phyloP scores from a whole-genome alignment of 2,113 vertebrate genomes.

The Stigmatopora argus region DNA sequence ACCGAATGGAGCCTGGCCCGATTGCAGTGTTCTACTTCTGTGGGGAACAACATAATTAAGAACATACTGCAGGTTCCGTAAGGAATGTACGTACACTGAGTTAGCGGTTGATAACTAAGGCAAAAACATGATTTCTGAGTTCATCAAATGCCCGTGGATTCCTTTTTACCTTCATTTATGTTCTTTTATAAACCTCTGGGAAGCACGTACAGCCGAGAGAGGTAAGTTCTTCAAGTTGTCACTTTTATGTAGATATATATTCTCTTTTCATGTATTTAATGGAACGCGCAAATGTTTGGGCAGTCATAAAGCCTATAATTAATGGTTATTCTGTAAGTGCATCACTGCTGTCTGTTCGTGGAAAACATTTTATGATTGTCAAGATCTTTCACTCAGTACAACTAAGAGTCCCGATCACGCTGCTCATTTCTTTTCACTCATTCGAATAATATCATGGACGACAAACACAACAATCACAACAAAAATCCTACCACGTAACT shows the following conservation, averaged over 20 bases:
- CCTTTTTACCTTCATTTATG: constrained; percentile 81
- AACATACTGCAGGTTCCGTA: constrained; percentile 75
- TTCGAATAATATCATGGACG: neutral
- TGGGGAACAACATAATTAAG: constrained; percentile 73
- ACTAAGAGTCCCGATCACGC: neutral
- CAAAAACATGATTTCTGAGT: constrained; percentile 83
- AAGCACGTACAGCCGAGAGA: constrained; percentile 92
- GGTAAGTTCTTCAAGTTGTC: constrained; percentile 81
- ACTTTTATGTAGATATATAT: neutral
- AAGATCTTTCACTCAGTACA: constrained; percentile 39
- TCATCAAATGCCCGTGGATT: constrained; percentile 82
- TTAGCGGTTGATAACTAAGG: constrained; percentile 43
- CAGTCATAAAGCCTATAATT: neutral
- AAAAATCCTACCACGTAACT: too few relatives aligned
- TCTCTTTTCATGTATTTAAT: neutral
- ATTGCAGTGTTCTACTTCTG: constrained; percentile 75
- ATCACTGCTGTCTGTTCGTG: constrained; percentile 21
- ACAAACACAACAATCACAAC: too few relatives aligned
- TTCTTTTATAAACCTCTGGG: constrained; percentile 75
- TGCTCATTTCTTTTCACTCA: neutral
- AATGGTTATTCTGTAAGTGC: constrained; percentile 9
- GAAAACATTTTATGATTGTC: constrained; percentile 23
- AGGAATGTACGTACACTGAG: constrained; percentile 58
- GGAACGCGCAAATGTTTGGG: neutral
- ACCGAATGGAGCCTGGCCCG: too few relatives aligned